phyloP scores from a whole-genome alignment of 2,888 invertebrate species.

The Cantharis flavilabris region DNA sequence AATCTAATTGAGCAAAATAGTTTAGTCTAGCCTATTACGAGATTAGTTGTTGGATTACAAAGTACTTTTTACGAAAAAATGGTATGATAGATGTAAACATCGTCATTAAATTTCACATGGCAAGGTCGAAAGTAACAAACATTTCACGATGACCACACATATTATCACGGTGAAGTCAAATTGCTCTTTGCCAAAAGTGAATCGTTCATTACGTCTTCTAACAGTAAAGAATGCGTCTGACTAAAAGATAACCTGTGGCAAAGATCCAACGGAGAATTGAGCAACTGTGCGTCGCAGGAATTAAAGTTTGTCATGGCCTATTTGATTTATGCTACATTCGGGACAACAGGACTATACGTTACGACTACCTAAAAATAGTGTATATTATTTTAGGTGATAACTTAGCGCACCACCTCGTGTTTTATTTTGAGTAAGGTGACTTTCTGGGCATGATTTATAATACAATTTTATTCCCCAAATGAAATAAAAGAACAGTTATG shows the following conservation, averaged over 20 bases:
- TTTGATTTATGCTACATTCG: conserved; percentile 39
- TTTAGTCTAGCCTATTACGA: neutral
- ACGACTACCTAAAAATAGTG: conserved; percentile 27
- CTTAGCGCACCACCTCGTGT: conserved; percentile 9
- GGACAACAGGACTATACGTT: conserved; percentile 31
- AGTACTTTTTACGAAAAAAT: neutral
- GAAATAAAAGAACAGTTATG: conserved; percentile 28
- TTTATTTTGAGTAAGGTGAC: conserved; percentile 36
- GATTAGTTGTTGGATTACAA: neutral
- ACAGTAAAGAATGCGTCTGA: conserved; percentile 23
- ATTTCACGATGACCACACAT: conserved; percentile 21
- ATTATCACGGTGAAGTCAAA: conserved; percentile 13
- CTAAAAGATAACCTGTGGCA: conserved; percentile 32
- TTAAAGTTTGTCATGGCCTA: conserved; percentile 38
- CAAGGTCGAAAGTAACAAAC: conserved; percentile 18
- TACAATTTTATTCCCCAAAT: conserved; percentile 35
- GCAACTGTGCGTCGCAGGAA: conserved; percentile 35
- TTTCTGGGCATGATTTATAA: conserved; percentile 38
- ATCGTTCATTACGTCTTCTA: conserved; percentile 25
- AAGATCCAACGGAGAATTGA: conserved; percentile 32
- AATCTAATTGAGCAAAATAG: no score
- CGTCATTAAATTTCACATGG: conserved; percentile 6
- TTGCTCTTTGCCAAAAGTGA: conserved; percentile 15
- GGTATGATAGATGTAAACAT: neutral
- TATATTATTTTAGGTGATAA: conserved; percentile 29